Percentiles rank a stretch among this genome's conserved stretches.
These are phyloP conservation scores for Sphinx pinastri DNA, from an alignment of 2,888 invertebrate species.

Conservation along the genomic window DNA sequence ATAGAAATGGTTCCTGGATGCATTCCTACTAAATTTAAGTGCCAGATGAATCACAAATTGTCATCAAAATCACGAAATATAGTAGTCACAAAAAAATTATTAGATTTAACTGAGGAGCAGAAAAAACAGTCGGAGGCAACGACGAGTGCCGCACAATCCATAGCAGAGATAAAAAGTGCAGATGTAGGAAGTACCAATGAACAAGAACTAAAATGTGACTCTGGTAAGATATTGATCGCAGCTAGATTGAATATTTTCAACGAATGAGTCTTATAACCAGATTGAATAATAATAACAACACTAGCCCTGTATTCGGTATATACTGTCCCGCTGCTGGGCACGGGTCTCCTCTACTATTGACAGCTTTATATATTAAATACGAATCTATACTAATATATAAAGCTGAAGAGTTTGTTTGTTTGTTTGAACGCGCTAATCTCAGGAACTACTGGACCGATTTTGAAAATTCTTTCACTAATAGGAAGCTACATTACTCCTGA, in stretches of 20 bases:
- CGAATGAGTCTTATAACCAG: no score
- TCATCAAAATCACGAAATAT: background rate
- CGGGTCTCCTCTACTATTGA: no score
- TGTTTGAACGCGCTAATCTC: no score
- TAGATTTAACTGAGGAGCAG: conserved; percentile 8
- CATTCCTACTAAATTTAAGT: conserved; percentile 18
- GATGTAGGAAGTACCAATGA: background rate
- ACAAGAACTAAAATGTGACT: background rate
- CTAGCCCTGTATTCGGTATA: no score
- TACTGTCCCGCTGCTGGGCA: no score
- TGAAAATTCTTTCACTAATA: no score
- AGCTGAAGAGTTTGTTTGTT: no score
- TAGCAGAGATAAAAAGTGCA: background rate
- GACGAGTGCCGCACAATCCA: background rate
- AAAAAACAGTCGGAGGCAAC: conserved; percentile 3
- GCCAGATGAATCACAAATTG: background rate
- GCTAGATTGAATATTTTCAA: background rate
- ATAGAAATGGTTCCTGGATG: conserved; percentile 18
- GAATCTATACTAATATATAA: no score
- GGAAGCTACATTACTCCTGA: no score
- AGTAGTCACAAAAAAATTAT: background rate
- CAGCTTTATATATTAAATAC: no score
- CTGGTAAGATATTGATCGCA: background rate
- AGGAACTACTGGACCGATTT: no score
- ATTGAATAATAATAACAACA: no score